Evolutionary conservation across 2,113 vertebrate species (phyloP).

Genomic region (Macquaria ambigua): DNA sequence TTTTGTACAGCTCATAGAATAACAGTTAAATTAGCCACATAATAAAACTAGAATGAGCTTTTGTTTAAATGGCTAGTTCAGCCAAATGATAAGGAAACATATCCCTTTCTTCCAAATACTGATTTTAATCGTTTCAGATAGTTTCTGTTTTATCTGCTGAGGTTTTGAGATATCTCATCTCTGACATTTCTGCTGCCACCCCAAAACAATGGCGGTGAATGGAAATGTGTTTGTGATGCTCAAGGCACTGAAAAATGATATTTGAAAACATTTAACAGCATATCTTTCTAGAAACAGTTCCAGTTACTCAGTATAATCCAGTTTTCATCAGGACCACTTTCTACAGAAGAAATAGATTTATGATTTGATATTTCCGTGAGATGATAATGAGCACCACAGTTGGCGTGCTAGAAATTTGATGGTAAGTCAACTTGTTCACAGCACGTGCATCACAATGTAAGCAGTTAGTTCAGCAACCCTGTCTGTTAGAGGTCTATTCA

Average conservation of each 20-base stretch:
- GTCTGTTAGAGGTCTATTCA: background rate
- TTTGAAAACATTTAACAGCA: background rate
- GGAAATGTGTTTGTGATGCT: background rate
- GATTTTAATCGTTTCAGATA: background rate
- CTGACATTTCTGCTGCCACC: background rate
- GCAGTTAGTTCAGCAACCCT: background rate
- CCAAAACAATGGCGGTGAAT: background rate
- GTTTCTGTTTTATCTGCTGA: background rate
- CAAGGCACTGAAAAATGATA: background rate
- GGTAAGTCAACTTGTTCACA: background rate
- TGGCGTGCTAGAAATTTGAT: background rate
- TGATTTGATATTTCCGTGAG: background rate
- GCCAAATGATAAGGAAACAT: background rate
- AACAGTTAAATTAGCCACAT: background rate
- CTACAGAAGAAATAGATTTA: background rate
- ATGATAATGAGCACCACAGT: background rate
- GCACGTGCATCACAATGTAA: conserved; percentile 14
- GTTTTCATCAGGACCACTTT: background rate
- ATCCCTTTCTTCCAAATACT: background rate
- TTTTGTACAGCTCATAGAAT: background rate
- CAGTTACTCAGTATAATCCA: background rate
- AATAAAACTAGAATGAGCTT: background rate
- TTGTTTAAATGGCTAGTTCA: background rate
- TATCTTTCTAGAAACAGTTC: background rate
- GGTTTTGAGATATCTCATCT: background rate